phyloP scores from a whole-genome alignment of 2,113 vertebrate species.

The Protomyctophum bolini region DNA sequence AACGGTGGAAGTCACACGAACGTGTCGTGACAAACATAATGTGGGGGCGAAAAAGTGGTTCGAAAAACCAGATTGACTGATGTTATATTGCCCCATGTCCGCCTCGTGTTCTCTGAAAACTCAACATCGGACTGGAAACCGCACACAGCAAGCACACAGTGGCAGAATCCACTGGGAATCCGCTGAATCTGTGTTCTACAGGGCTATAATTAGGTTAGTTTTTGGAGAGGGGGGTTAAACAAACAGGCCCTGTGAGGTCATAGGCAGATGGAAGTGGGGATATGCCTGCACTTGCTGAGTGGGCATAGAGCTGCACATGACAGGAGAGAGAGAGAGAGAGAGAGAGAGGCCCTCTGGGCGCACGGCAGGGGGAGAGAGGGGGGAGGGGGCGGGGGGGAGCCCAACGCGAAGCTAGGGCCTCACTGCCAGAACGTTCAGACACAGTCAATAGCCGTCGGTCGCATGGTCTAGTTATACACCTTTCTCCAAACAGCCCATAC shows the following conservation, averaged over 20 bases:
- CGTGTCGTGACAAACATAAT: conserved; percentile 58
- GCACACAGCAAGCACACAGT: conserved; percentile 25
- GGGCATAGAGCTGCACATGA: conserved; percentile 79
- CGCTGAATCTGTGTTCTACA: conserved; percentile 73
- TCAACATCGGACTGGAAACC: background rate
- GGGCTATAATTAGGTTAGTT: conserved; percentile 79
- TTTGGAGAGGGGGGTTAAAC: conserved; percentile 80
- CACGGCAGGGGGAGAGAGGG: conserved; percentile 36
- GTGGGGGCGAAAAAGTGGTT: background rate
- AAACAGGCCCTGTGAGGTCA: conserved; percentile 82
- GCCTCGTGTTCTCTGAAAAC: conserved; percentile 10
- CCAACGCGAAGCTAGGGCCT: conserved; percentile 44
- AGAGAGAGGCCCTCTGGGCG: conserved; percentile 67
- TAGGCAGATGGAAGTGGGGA: conserved; percentile 79
- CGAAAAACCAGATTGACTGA: conserved; percentile 45
- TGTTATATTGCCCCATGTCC: conserved; percentile 20
- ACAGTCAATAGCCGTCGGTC: conserved; percentile 21
- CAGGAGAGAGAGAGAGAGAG: conserved; percentile 40
- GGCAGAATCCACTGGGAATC: conserved; percentile 68
- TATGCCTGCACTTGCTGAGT: conserved; percentile 83
- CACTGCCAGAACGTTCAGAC: conserved; percentile 66
- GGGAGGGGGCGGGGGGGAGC: background rate
- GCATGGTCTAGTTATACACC: conserved; percentile 31
- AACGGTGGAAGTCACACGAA: conserved; percentile 13
- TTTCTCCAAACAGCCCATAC: conserved; percentile 12